These are phyloP conservation scores for Drepana falcataria DNA, from an alignment of 2,888 invertebrate species.

Conservation along the genomic window DNA sequence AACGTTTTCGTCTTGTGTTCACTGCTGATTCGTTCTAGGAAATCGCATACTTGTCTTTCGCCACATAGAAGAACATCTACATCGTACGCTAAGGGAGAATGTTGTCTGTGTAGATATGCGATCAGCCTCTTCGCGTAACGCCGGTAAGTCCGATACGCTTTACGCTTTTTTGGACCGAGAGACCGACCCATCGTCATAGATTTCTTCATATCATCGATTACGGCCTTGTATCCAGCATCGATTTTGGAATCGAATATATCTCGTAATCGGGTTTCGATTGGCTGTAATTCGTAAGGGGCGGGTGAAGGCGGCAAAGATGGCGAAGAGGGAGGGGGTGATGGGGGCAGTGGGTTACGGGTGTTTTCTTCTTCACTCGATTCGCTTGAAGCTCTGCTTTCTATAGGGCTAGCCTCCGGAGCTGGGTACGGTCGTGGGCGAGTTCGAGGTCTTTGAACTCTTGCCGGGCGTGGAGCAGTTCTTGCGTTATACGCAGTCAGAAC, in stretches of 20 bases:
- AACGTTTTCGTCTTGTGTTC: slow-evolving; percentile 73
- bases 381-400: slow-evolving; percentile 60
- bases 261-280: slow-evolving; percentile 63
- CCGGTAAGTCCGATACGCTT: slow-evolving; percentile 70
- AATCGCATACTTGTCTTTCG: slow-evolving; percentile 69
- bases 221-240: slow-evolving; percentile 75
- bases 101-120: slow-evolving; percentile 67
- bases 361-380: slow-evolving; percentile 75
- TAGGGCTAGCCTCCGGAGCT: slow-evolving; percentile 46
- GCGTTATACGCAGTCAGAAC: slow-evolving; percentile 74
- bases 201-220: slow-evolving; percentile 76
- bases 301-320: slow-evolving; percentile 68
- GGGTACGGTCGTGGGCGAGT: slow-evolving; percentile 61
- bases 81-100: slow-evolving; percentile 72
- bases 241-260: slow-evolving; percentile 74
- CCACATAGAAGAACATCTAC: slow-evolving; percentile 71
- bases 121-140: slow-evolving; percentile 72
- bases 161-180: slow-evolving; percentile 65
- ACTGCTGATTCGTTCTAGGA: slow-evolving; percentile 65
- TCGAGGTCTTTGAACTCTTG: slow-evolving; percentile 54
- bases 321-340: slow-evolving; percentile 67
- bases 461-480: slow-evolving; percentile 67
- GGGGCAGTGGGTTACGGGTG: slow-evolving; percentile 57
- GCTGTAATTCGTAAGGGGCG: slow-evolving; percentile 65
- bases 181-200: slow-evolving; percentile 74